phyloP scores from a whole-genome alignment of 2,797 vertebrate genomes.

The Sorex maritimensis region DNA sequence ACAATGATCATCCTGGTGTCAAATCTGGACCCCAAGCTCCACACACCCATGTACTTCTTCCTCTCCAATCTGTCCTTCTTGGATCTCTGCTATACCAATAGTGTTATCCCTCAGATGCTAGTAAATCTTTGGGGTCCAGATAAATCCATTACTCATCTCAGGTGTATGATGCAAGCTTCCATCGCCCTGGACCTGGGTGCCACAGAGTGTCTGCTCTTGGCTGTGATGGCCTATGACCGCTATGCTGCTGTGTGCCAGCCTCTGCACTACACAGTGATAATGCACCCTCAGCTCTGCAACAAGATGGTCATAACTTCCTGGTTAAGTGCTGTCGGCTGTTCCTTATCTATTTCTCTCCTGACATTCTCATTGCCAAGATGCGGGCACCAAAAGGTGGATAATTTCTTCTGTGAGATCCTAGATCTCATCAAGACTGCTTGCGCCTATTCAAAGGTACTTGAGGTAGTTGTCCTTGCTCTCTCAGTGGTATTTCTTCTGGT shows the following conservation, averaged over 20 bases:
- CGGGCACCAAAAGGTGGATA: constrained; percentile 35
- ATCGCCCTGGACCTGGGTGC: constrained; percentile 62
- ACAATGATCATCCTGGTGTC: constrained; percentile 65
- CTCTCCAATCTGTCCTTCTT: constrained; percentile 38
- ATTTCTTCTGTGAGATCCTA: constrained; percentile 75
- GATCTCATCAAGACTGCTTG: constrained; percentile 70
- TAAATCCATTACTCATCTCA: constrained; percentile 48
- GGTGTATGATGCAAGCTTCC: constrained; percentile 59
- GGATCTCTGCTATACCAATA: constrained; percentile 66
- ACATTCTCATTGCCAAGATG: constrained; percentile 73
- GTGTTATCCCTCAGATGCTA: constrained; percentile 74
- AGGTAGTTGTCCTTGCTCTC: constrained; percentile 58
- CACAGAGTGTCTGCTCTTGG: constrained; percentile 64
- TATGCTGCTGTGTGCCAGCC: constrained; percentile 70
- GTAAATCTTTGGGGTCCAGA: constrained; percentile 59
- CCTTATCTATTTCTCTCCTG: constrained; percentile 64
- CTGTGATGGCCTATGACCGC: background rate
- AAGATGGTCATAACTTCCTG: constrained; percentile 62
- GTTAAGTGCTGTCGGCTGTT: constrained; percentile 50
- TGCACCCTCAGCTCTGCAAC: constrained; percentile 69
- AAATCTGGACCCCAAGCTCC: background rate
- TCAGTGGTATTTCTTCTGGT: constrained; percentile 59
- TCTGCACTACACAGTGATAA: constrained; percentile 64
- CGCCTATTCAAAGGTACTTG: constrained; percentile 65
- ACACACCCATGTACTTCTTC: background rate